Base-by-base conservation (phyloP, 2,113 vertebrate genomes). In the Columbina picui region DNA sequence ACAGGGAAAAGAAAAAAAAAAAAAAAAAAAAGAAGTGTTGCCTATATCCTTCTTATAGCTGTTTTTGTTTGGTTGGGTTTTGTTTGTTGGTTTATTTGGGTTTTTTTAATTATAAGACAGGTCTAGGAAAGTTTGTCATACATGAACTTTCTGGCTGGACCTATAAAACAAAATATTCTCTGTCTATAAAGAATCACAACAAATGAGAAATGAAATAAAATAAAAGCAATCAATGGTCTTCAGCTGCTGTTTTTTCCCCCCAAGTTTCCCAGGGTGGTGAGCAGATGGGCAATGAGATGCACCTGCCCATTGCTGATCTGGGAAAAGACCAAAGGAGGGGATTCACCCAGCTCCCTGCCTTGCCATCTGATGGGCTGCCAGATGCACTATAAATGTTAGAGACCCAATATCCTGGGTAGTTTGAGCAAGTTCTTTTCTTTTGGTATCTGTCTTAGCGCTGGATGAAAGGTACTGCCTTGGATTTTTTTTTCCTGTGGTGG, bases 381-480 rank as follows among this genome's bases (percentile, higher is more conserved):
- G 50, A 7, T 36, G 50, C 45, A 4, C 79, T 9, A 5, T 36
- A 47, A 57, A 19, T 14, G 52, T 4, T 25, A 12, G 0, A 10
- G 19, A 26, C 3, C 50, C 6, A 3, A 1, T 2, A 6, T 9
- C 7, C 30, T 12, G 8, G 6, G 4, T 6, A 4, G 16, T 34
- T 3, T 7, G 2, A 25, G 49, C 3, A 2, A 2, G 18, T 1
- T 13, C 64, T 30, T 6, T 8, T 50, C 18, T 53, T 14, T 14
- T 34, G 38, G 13, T 0, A 0, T 14, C 9, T 38, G 11, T 43
- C 10, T 45, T 10, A 6, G 23, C 0, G 1, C 27, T 43, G 78
- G 73, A 47, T 73, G 61, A 26, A 43, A 94, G 76, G 67, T 71
- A 52, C 52, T 6, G 47, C 1, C 1, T 4, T 34, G 52, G n/a